These are phyloP conservation scores for Apodemus speciosus DNA, from an alignment of 2,113 vertebrate genomes.

Conservation along the genomic window DNA sequence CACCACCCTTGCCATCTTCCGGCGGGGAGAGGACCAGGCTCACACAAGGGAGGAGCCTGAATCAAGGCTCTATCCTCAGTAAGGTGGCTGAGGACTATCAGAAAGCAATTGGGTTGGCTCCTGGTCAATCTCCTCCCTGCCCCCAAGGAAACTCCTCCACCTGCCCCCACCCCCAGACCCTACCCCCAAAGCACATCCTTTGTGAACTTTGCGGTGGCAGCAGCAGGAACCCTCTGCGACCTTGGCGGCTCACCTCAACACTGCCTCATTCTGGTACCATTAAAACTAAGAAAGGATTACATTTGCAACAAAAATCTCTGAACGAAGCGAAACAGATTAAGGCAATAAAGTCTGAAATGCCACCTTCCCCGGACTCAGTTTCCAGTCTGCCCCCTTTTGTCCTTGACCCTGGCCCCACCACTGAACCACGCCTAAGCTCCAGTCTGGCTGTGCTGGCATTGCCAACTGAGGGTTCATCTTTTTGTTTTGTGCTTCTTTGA, in stretches of 20 bases:
- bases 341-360: constrained; percentile 71
- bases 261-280: constrained; percentile 60
- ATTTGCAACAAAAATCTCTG: not conserved
- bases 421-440: constrained; percentile 60
- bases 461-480: constrained; percentile 53
- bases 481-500: not conserved
- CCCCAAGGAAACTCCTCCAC: not conserved
- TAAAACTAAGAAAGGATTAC: not conserved
- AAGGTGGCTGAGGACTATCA: not conserved
- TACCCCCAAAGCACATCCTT: constrained; percentile 68
- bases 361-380: constrained; percentile 62
- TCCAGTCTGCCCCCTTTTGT: constrained; percentile 65
- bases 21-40: not conserved
- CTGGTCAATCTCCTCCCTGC: not conserved
- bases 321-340: constrained; percentile 71
- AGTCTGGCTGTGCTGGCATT: constrained; percentile 73
- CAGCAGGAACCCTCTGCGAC: constrained; percentile 69
- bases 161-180: not conserved
- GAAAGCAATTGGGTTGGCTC: not conserved
- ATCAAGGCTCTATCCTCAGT: not conserved
- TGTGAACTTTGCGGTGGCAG: constrained; percentile 67
- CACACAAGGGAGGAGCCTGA: not conserved
- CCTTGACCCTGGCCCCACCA: not conserved
- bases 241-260: constrained; percentile 68
- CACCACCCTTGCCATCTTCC: accelerated